Evolutionary conservation across 2,888 invertebrate genomes (phyloP).

Genomic region (Prenolepis imparis): DNA sequence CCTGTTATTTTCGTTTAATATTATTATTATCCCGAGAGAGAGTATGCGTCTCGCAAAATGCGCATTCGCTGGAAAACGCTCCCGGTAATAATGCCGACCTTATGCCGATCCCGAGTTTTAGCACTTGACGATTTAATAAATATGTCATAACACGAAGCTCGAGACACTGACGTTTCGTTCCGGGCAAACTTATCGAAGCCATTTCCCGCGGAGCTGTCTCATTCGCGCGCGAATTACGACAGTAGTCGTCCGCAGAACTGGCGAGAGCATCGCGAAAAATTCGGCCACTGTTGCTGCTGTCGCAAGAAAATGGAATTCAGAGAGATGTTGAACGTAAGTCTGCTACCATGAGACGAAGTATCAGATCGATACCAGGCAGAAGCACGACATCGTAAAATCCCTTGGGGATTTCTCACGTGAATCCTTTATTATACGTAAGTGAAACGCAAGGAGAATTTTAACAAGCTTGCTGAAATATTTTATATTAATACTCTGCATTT

Average conservation of each 20-base stretch:
- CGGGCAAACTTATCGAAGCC: constrained; percentile 63
- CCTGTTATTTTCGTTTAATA: constrained; percentile 65
- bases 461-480: constrained; percentile 41
- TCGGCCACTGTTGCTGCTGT: constrained; percentile 8
- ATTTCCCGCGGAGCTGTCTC: constrained; percentile 32
- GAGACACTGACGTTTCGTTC: constrained; percentile 41
- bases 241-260: not conserved
- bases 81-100: constrained; percentile 39
- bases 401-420: constrained; percentile 8
- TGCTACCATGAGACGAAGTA: constrained; percentile 14
- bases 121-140: constrained; percentile 67
- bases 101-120: constrained; percentile 54
- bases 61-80: constrained; percentile 40
- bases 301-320: constrained; percentile 19
- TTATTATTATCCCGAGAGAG: constrained; percentile 47
- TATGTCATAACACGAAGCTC: constrained; percentile 60
- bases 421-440: constrained; percentile 1
- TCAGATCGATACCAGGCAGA: constrained; percentile 5
- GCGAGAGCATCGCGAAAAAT: constrained; percentile 36
- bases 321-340: not conserved
- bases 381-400: constrained; percentile 4
- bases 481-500: not conserved
- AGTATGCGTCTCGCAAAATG: not conserved
- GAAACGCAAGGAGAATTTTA: constrained; percentile 25
- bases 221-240: constrained; percentile 49